Evolutionary conservation across 2,888 invertebrate species (phyloP), one percentile per base, ranked within the genome.

Genomic region (Sarcophaga rosellei): DNA sequence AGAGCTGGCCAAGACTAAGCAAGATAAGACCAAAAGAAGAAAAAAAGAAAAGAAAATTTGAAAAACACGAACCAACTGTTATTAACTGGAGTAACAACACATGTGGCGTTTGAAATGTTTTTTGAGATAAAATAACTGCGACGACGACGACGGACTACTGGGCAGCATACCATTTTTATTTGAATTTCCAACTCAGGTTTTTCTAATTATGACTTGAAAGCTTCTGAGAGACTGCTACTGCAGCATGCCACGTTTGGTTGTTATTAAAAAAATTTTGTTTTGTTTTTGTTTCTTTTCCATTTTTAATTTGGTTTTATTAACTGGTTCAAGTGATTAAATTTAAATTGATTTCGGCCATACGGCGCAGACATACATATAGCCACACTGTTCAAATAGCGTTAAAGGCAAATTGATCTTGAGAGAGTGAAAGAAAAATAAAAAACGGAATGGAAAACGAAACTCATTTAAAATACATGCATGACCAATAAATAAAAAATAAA

Each of bases 131-230:
- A 25, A 77, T 61, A 25, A 63, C 12, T 69, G 57, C 69, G 11
- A 44, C 3, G 53, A 75, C 44, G 12, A 21, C 35, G 20, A 15
- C 47, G 1, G 15, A 69, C 23, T 23, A 35, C 35, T 53, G 35
- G 35, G 53, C 53, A 17, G 53, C 53, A 53, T 17, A 15, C 17
- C 17, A 15, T 53, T 17, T 53, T 53, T 53, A 15, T 53, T 53
- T 53, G 15, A 12, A 53, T 53, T 53, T 53, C 17, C 17, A 53
- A 15, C 17, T 17, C 17, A 53, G 15, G 12, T n/a, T 47, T 69
- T 76, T 66, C 44, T 66, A 77, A 82, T 82, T 82, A 82, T 70
- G 69, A 76, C 70, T 77, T 72, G 47, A 76, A 75, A 76, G 75
- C 61, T 63, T 62, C 59, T 74, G 63, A 74, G 35, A 35, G 35